A percentile compares a stretch with the other conserved stretches of the same genome.
Conservation (phyloP, 2,113 vertebrate species). For the Muscicapa adusta region DNA sequence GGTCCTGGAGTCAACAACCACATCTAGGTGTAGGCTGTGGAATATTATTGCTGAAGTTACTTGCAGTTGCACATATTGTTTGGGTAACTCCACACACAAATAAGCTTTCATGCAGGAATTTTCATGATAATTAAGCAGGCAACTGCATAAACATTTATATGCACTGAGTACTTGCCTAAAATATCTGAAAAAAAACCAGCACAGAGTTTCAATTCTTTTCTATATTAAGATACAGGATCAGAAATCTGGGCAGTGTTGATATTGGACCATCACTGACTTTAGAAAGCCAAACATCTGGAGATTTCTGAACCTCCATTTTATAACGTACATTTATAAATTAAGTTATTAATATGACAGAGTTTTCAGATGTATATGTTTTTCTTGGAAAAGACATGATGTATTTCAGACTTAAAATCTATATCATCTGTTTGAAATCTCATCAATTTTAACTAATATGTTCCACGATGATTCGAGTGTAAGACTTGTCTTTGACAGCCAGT, state of each 20-base stretch:
- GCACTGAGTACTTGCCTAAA: neutral
- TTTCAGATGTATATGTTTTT: conserved; percentile 42
- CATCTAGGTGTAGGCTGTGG: neutral
- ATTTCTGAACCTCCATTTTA: conserved; percentile 49
- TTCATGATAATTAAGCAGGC: neutral
- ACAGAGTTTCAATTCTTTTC: conserved; percentile 9
- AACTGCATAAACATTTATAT: neutral
- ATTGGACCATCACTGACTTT: neutral
- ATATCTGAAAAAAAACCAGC: neutral
- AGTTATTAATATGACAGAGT: conserved; percentile 27
- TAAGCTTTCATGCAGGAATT: neutral
- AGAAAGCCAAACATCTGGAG: conserved; percentile 67
- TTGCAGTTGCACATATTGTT: neutral
- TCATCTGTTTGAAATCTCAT: neutral
- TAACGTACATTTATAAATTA: conserved; percentile 48
- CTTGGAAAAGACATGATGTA: neutral
- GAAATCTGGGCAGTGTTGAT: conserved; percentile 37
- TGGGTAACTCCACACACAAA: neutral
- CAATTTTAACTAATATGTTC: conserved; percentile 9
- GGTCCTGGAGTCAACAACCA: neutral
- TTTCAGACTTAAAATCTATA: neutral
- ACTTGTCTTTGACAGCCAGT: neutral
- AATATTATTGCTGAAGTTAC: neutral
- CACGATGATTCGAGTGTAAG: neutral
- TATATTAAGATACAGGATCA: conserved; percentile 22